Evolutionary conservation across 1,140 invertebrate species (phyloP), one percentile per base, ranked within the genome.

Genomic region (Amphibalanus amphitrite): DNA sequence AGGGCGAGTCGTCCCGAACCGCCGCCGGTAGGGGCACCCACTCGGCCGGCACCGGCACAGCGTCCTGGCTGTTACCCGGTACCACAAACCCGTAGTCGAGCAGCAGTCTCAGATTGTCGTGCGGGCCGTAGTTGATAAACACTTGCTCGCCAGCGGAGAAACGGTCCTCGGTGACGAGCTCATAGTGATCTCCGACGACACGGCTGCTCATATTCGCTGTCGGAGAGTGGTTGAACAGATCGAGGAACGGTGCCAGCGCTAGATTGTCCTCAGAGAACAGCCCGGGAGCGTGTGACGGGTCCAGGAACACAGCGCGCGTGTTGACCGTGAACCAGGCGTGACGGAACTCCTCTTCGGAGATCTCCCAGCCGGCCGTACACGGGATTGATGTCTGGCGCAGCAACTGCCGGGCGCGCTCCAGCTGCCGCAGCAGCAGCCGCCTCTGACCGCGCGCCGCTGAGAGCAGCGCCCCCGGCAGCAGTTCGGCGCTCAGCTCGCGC

Each of bases 31-130:
- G 89, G n/a, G n/a, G n/a, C n/a, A n/a, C n/a, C n/a, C n/a, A n/a
- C n/a, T n/a, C n/a, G n/a, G n/a, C n/a, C n/a, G n/a, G n/a, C n/a
- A n/a, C n/a, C n/a, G n/a, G n/a, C n/a, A n/a, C n/a, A n/a, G n/a
- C n/a, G n/a, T n/a, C 87, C 74, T 87, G 79, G 28, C 78, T 75
- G 81, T 90, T 90, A 17, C 80, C 75, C 15, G 82, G 78, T 59
- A 90, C 78, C 71, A 84, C 84, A 79, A 92, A 92, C 0, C 90
- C 90, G 79, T 92, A 92, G 73, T 92, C 87, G 0, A 85, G 77
- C 70, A 88, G 84, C 3, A 92, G 79, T 75, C 86, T 86, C 0
- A 82, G 74, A 80, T 88, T 91, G 71, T 84, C 81, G 77, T 90
- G 85, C 17, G 84, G 77, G 3, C 89, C 89, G n/a, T n/a, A n/a